Percentiles rank a stretch among this genome's conserved stretches.
These are phyloP conservation scores for Brachycybe producta DNA, from an alignment of 2,888 invertebrate genomes.

Conservation along the genomic window DNA sequence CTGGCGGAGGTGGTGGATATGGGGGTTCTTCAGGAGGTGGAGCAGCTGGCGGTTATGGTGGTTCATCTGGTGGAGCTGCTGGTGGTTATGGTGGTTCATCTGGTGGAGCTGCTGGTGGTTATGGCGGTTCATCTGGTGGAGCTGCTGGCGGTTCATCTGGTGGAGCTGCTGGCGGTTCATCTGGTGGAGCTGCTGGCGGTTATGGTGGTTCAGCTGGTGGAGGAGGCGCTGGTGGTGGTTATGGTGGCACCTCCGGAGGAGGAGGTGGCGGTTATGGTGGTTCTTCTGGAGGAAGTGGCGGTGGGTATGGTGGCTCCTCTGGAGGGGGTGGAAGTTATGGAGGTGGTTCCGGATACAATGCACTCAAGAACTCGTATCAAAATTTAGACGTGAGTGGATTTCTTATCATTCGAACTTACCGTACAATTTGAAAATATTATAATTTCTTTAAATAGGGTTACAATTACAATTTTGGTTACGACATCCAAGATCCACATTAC, in stretches of 20 bases:
- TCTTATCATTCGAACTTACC: neutral
- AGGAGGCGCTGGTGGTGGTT: neutral
- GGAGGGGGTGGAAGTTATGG: conserved; percentile 8
- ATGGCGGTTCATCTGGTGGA: conserved; percentile 6
- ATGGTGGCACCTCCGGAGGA: conserved; percentile 5
- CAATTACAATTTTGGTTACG: conserved; percentile 60
- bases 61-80: conserved; percentile 1
- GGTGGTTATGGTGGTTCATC: conserved; percentile 6
- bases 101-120: neutral
- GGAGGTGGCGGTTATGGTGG: conserved; percentile 4
- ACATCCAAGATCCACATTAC: conserved; percentile 57
- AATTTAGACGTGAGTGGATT: conserved; percentile 6
- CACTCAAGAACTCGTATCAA: conserved; percentile 14
- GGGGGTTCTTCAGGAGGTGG: conserved; percentile 8
- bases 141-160: neutral
- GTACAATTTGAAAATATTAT: neutral
- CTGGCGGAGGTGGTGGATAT: conserved; percentile 12
- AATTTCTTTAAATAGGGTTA: conserved; percentile 42
- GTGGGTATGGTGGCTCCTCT: neutral
- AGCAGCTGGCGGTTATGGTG: conserved; percentile 12
- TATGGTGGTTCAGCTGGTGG: conserved; percentile 6
- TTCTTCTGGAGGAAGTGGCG: neutral
- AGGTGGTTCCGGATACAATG: conserved; percentile 1
- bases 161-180: neutral
- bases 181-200: conserved; percentile 1